Conservation (phyloP, 2,797 vertebrate species). For the Uromys caudimaculatus region DNA sequence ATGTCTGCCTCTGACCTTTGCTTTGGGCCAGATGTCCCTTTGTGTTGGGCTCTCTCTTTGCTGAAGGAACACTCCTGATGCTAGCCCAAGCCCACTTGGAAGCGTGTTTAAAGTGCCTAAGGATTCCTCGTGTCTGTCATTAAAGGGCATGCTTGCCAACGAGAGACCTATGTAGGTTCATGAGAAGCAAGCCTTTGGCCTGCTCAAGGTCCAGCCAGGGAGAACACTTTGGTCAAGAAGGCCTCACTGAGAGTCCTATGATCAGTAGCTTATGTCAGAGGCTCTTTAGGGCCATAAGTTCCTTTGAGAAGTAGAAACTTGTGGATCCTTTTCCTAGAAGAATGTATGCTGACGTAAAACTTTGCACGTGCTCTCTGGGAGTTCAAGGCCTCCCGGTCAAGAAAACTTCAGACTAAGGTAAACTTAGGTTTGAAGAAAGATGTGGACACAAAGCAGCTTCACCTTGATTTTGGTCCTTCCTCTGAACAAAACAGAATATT, state of each 20-base stretch:
- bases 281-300: not conserved
- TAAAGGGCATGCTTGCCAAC: not conserved
- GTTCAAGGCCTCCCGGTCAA: not conserved
- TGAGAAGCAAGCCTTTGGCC: not conserved
- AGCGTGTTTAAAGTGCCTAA: constrained; percentile 2
- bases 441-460: not conserved
- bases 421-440: not conserved
- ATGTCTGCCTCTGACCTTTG: constrained; percentile 44
- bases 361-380: not conserved
- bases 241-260: not conserved
- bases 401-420: not conserved
- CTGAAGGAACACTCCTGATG: constrained; percentile 34
- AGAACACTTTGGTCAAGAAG: not conserved
- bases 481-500: not conserved
- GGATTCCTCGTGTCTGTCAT: not conserved
- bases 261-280: not conserved
- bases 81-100: not conserved
- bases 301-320: constrained; percentile 26
- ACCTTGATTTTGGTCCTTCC: not conserved
- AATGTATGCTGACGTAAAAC: not conserved
- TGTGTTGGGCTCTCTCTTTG: constrained; percentile 58
- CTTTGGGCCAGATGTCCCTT: constrained; percentile 49
- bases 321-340: not conserved
- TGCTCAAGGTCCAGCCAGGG: not conserved
- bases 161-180: not conserved